Conservation (phyloP, 2,113 vertebrate genomes). For the Sebastes schlegelii region DNA sequence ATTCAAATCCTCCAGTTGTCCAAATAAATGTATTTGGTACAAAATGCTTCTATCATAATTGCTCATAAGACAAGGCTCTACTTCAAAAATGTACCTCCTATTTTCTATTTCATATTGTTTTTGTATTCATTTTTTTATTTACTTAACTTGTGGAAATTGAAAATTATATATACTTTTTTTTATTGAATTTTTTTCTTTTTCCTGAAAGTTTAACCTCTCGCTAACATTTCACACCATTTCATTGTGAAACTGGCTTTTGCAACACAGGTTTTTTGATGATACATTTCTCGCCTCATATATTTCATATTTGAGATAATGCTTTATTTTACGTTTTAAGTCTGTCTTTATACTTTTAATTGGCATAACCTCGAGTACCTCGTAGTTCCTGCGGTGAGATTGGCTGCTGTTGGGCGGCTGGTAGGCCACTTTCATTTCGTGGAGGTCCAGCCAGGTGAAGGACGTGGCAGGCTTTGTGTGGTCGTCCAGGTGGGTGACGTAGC, state of each 20-base stretch:
- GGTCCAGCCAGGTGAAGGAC: slow-evolving; percentile 83
- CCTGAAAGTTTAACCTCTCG: not conserved
- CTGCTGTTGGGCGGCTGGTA: slow-evolving; percentile 87
- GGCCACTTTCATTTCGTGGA: slow-evolving; percentile 84
- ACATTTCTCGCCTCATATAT: not conserved
- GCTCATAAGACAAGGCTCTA: not conserved
- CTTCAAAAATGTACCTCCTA: not conserved
- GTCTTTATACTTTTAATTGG: not conserved
- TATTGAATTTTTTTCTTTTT: not conserved
- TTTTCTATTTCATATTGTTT: too few relatives aligned
- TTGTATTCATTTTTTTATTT: too few relatives aligned
- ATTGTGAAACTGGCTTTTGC: too few relatives aligned
- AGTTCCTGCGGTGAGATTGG: slow-evolving; percentile 80
- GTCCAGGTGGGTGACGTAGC: slow-evolving; percentile 81
- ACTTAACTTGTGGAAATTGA: too few relatives aligned
- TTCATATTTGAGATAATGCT: not conserved
- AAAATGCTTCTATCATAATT: not conserved
- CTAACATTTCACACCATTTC: not conserved
- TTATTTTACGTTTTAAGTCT: not conserved
- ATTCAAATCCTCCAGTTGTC: not conserved
- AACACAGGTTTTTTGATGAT: not conserved
- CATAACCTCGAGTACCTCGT: slow-evolving; percentile 75
- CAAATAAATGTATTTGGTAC: not conserved
- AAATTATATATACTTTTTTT: not conserved
- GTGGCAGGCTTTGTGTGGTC: slow-evolving; percentile 72